Conservation (phyloP, 2,113 vertebrate species). For the Carollia perspicillata region DNA sequence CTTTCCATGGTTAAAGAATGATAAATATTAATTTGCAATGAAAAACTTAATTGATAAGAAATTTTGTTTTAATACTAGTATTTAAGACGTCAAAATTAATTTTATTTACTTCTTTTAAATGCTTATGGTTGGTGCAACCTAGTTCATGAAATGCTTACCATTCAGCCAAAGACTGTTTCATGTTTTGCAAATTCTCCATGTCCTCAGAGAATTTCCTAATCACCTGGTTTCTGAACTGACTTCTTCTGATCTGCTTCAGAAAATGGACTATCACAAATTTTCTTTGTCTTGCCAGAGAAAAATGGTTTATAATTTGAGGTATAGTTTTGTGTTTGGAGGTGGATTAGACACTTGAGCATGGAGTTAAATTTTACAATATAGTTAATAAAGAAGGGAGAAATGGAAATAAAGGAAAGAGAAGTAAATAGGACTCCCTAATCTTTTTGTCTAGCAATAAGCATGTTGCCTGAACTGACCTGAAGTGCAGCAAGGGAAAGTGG, state of each 20-base stretch:
- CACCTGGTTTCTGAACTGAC: not conserved
- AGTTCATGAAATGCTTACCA: not conserved
- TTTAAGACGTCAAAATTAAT: not conserved
- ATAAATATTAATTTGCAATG: not conserved
- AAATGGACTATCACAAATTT: not conserved
- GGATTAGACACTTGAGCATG: not conserved
- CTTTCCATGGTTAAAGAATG: not conserved
- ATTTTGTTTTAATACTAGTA: not conserved
- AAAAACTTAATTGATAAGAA: not conserved
- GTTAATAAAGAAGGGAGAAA: not conserved
- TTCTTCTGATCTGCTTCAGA: not conserved
- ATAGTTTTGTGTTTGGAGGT: not conserved
- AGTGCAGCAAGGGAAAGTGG: not conserved
- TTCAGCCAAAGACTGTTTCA: not conserved
- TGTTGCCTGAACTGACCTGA: not conserved
- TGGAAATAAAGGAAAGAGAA: not conserved
- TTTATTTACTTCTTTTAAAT: constrained; percentile 17
- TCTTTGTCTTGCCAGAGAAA: not conserved
- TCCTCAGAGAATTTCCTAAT: not conserved
- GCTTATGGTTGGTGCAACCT: not conserved
- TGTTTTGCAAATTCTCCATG: constrained; percentile 2
- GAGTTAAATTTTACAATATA: not conserved
- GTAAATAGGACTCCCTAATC: not conserved
- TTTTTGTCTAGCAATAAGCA: not conserved
- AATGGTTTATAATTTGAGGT: not conserved